Base-by-base conservation (phyloP, 2,797 vertebrate species). In the Siniperca undulata region DNA sequence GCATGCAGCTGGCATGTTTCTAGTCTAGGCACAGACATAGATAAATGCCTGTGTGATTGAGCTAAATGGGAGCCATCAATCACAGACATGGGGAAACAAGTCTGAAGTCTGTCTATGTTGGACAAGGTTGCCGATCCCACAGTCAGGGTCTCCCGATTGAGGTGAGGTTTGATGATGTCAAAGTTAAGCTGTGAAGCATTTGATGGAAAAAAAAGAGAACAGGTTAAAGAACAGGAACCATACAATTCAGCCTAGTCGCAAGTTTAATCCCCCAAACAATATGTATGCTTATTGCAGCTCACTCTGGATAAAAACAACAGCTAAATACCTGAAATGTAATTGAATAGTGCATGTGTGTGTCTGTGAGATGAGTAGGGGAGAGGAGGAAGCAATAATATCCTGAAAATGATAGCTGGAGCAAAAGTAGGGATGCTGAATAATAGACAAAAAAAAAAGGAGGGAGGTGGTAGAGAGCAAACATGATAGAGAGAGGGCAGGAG, bases 61-160 rank as follows among this genome's bases (percentile, higher is more conserved):
- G 69, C 38, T 72, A 83, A 90, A 89, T 85, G 66, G 83, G 80
- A 27, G 61, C 77, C 78, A 83, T 89, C 86, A 66, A 75, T 87
- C 87, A 82, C 65, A 64, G 14, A 61, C 55, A 17, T 0, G 7
- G 59, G 7, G 24, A 70, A 78, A 73, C 68, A n/a, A n/a, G n/a
- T n/a, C n/a, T n/a, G n/a, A n/a, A n/a, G n/a, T n/a, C n/a, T n/a
- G n/a, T n/a, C n/a, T n/a, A n/a, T n/a, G n/a, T 9, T 61, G 36
- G 34, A 62, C 53, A 30, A 72, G 76, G 76, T 61, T 36, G 72
- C 24, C 0, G 20, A 71, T 82, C 19, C 7, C 30, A 13, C 55
- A 36, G 24, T 69, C 58, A 1, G 19, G n/a, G 40, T 56, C 55
- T 56, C 1, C 4, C 0, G 2, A 58, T 42, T 56, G 11, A 70